Base-by-base conservation (phyloP, 1,140 invertebrate genomes). In the Drosophila ambigua region DNA sequence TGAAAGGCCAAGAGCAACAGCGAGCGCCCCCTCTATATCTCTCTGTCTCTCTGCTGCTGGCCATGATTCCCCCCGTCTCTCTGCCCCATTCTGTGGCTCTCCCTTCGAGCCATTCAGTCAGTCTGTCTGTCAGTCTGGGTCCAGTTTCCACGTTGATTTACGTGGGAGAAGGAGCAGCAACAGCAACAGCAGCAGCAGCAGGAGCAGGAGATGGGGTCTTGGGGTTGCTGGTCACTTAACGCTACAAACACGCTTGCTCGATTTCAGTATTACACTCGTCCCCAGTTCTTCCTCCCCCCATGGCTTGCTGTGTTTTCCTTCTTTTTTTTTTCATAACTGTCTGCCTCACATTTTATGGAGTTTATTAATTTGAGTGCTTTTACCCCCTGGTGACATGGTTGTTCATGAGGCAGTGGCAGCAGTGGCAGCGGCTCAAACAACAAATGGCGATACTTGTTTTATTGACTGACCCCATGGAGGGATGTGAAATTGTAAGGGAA, bases 361-460 rank as follows among this genome's bases (percentile, higher is more conserved):
- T 87, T 87, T 87, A 87, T 87, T 87, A 87, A 87, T 87, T 87
- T 87, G 82, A 87, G 82, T 87, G 82, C 82, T 87, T 87, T 87
- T 68, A 87, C 71, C 69, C 83, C 52, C 64, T 71, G 74, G 59
- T 88, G 82, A 87, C 83, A 82, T 55, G 74, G 72, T 77, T 73
- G 64, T 46, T 54, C 63, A 41, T 39, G 49, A 26, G 26, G 28
- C 45, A 45, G 26, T 28, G 35, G 35, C 64, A 67, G 45, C 52
- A 11, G 15, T 9, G 23, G 16, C 41, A 13, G 13, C 9, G 46
- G 28, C 13, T 54, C 13, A 44, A 59, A 76, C 72, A 76, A 61
- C 72, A 76, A 76, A 76, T 76, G 73, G 73, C 64, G 63, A 76
- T 80, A 75, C 83, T 85, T 87, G 82, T 88, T 87, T 87, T 87